Percentiles rank a stretch among this genome's conserved stretches.
Evolutionary conservation across 2,888 invertebrate genomes (phyloP).

Genomic region (Yponomeuta cagnagella): DNA sequence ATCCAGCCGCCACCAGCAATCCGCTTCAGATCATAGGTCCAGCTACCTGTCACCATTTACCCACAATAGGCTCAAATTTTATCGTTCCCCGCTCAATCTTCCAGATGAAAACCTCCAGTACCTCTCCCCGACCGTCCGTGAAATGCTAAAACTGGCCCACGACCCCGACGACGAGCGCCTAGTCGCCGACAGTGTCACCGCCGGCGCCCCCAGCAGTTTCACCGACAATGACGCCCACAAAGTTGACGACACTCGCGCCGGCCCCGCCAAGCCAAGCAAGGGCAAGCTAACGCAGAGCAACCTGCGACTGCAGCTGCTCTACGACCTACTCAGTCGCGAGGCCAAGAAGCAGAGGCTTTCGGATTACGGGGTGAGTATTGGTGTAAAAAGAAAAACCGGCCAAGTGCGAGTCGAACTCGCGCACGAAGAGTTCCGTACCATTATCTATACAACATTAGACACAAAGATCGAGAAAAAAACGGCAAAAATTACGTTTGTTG

Average conservation of each 20-base stretch:
- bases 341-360: conserved; percentile 78
- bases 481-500: too few relatives aligned
- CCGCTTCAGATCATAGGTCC: too few relatives aligned
- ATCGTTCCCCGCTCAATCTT: not conserved
- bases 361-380: conserved; percentile 73
- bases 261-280: not conserved
- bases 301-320: conserved; percentile 75
- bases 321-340: conserved; percentile 80
- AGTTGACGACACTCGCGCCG: not conserved
- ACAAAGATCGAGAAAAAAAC: too few relatives aligned
- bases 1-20: too few relatives aligned
- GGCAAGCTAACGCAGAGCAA: conserved; percentile 76
- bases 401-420: too few relatives aligned
- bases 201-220: conserved; percentile 21
- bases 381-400: not conserved
- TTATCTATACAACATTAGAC: too few relatives aligned
- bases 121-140: conserved; percentile 54
- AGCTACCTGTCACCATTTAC: too few relatives aligned
- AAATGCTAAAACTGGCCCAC: conserved; percentile 58
- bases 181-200: conserved; percentile 50
- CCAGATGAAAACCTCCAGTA: conserved; percentile 62
- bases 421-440: too few relatives aligned
- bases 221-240: conserved; percentile 53
- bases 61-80: too few relatives aligned
- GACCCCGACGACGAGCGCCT: conserved; percentile 52